These are phyloP conservation scores for Trissolcus brochymenae DNA, from an alignment of 2,888 invertebrate genomes.

Conservation along the genomic window DNA sequence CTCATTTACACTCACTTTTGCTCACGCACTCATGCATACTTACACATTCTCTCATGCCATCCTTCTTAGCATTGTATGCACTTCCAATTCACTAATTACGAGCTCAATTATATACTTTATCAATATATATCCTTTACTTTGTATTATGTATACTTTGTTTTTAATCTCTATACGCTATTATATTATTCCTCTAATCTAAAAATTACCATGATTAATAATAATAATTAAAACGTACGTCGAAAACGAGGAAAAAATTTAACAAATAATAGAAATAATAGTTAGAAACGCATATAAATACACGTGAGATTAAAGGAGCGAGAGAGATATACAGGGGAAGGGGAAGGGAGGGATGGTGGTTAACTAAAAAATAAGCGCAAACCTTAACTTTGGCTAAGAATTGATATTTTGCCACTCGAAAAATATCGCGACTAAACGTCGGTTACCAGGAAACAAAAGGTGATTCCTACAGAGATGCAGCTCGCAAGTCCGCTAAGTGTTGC, in stretches of 20 bases:
- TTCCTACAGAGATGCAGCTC: constrained; percentile 20
- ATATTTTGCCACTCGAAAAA: constrained; percentile 63
- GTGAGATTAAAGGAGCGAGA: constrained; percentile 58
- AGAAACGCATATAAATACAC: constrained; percentile 62
- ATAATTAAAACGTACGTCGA: constrained; percentile 67
- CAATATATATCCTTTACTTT: constrained; percentile 70
- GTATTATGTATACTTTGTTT: constrained; percentile 70
- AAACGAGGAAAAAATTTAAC: constrained; percentile 57
- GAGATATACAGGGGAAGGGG: constrained; percentile 36
- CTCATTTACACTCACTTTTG: constrained; percentile 18
- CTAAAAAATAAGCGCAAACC: constrained; percentile 66
- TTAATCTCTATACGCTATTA: constrained; percentile 73
- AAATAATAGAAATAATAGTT: constrained; percentile 50
- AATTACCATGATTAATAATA: constrained; percentile 73
- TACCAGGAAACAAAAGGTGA: constrained; percentile 34
- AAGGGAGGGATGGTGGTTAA: constrained; percentile 28
- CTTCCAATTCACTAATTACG: constrained; percentile 70
- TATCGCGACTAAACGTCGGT: constrained; percentile 50
- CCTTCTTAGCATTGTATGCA: constrained; percentile 69
- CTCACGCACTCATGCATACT: constrained; percentile 7
- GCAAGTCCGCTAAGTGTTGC: constrained; percentile 7
- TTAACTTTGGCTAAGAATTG: constrained; percentile 73
- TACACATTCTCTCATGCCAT: constrained; percentile 42
- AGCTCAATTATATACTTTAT: constrained; percentile 73
- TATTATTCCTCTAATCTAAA: constrained; percentile 74